These are phyloP conservation scores for Chascanopsetta lugubris DNA, from an alignment of 2,113 vertebrate species.

Conservation along the genomic window DNA sequence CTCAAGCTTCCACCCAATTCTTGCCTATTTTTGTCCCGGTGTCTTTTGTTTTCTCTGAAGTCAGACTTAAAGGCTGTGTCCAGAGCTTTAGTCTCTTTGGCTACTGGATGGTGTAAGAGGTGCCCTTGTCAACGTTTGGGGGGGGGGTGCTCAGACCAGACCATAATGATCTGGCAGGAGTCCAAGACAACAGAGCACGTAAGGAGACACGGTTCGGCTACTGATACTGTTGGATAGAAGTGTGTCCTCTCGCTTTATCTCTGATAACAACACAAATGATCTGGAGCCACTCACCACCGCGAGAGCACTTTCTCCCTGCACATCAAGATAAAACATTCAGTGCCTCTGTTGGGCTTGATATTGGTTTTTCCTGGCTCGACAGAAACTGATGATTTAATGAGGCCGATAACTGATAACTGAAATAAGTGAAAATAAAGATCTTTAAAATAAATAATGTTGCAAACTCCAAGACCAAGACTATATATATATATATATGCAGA, in stretches of 20 bases:
- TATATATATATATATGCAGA: no score
- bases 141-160: constrained; percentile 53
- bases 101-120: constrained; percentile 1
- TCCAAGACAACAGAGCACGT: constrained; percentile 33
- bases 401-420: no score
- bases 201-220: constrained; percentile 14
- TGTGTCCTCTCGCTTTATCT: constrained; percentile 38
- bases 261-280: constrained; percentile 17
- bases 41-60: constrained; percentile 13
- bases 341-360: no score
- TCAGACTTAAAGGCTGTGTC: constrained; percentile 3
- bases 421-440: no score
- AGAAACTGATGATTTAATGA: no score
- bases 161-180: constrained; percentile 54
- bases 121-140: constrained; percentile 59
- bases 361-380: no score
- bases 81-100: constrained; percentile 14
- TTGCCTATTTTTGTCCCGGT: constrained; percentile 6
- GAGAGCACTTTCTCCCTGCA: no score
- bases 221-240: constrained; percentile 40
- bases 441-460: no score
- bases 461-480: no score
- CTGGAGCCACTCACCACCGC: constrained; percentile 4
- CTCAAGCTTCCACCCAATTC: constrained; percentile 4
- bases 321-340: no score